phyloP scores from a whole-genome alignment of 23 tunicate species.

The Diplosoma virens region DNA sequence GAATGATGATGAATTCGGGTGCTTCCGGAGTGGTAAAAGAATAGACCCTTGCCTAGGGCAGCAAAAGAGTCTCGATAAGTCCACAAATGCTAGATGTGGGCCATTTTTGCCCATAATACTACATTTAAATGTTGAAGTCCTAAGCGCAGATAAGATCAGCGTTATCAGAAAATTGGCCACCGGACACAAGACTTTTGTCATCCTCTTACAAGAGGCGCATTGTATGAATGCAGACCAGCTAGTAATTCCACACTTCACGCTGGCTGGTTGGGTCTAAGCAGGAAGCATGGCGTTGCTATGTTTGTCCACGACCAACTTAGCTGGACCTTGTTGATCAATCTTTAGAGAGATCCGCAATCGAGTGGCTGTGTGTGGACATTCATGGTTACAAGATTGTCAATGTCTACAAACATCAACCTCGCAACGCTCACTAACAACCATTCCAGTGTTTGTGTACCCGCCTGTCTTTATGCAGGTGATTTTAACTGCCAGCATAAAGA shows the following conservation, averaged over 20 bases:
- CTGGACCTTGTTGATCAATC: not conserved
- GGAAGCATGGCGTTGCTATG: not conserved
- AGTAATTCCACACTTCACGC: not conserved
- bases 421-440: no score
- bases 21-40: not conserved
- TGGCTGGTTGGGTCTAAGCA: not conserved
- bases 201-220: no score
- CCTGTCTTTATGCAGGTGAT: no score
- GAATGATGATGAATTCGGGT: not conserved
- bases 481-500: no score
- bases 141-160: not conserved
- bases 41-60: not conserved
- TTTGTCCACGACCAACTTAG: not conserved
- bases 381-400: no score
- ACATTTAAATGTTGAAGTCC: no score
- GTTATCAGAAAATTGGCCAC: not conserved
- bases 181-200: not conserved
- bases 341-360: not conserved
- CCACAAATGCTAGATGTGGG: not conserved
- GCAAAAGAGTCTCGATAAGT: not conserved
- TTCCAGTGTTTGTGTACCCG: no score
- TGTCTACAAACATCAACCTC: no score
- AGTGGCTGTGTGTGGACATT: no score
- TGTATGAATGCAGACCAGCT: not conserved
- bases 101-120: not conserved